Base-by-base conservation (phyloP, 2,888 invertebrate genomes). In the Mythimna lalbum region DNA sequence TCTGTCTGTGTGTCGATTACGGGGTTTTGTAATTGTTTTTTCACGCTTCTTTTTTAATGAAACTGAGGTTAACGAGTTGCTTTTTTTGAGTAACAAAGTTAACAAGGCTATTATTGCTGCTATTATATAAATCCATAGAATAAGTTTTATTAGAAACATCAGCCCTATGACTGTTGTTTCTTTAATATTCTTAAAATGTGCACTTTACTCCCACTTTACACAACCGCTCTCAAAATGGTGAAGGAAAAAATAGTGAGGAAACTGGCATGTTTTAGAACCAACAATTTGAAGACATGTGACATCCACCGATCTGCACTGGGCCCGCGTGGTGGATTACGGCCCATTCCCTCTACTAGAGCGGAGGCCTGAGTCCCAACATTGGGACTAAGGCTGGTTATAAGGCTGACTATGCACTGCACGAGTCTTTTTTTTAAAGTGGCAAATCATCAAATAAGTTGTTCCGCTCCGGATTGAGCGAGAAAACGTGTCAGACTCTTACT, bases 1-100 rank as follows among this genome's bases (percentile, higher is more conserved):
- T 36, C 12, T 53, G 27, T 63, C 39, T 27, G n/a, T 62, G 19
- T 61, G 21, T 27, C 27, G 27, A 73, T 33, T 69, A 69, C 4
- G 9, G 5, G 43, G 17, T n/a, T 69, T 14, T 21, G 2, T 64
- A 31, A n/a, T n/a, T 4, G 12, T 2, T 57, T 59, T 27, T 39
- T n/a, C 1, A 21, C 0, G 36, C n/a, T 27, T 14, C 17, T 23
- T n/a, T 49, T 27, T 27, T 49, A 7, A 6, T 33, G 9, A 27
- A 1, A n/a, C 33, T 33, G 7, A 49, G 1, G 19, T 65, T 14
- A 19, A 7, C 21, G 27, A 1, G 4, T 19, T 9, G 9, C 10
- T 31, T 31, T 21, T 14, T 19, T 14, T 49, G 19, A 23, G 39
- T 43, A 12, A 17, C 31, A 31, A 9, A 63, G 14, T 10, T 12